Evolutionary conservation across 2,113 vertebrate genomes (phyloP), one percentile per base, ranked within the genome.

Genomic region (Meles meles): DNA sequence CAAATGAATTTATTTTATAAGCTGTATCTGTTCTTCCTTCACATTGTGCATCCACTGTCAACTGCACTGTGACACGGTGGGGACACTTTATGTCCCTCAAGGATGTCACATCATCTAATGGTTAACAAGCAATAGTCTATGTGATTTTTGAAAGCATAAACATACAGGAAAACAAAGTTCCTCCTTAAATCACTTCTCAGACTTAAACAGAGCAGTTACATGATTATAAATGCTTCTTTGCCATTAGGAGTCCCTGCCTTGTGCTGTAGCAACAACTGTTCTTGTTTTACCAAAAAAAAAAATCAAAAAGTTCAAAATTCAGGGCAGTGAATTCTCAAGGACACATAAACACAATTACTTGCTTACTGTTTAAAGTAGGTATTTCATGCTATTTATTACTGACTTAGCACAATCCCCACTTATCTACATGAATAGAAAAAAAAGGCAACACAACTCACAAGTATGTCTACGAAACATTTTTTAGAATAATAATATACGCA

Each of bases 361-460:
- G 87, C 67, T 97, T 86, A 98, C 93, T 97, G 80, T 69, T 57
- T 90, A 97, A 94, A 85, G 81, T 7, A 1, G 80, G 34, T 96
- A 89, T 89, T 90, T 96, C 98, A 98, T 96, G 94, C 74, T 98
- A 98, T 98, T 98, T 98, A 95, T 98, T 98, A 97, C 97, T 97
- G 97, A 98, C 96, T 97, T 90, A 91, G 97, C 98, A 98, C 96
- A 98, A 98, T 98, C 98, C 98, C 98, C 97, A 97, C 25, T 98
- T 98, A 98, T 96, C 87, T 97, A 81, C 61, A 37, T 93, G 93
- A 97, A 98, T 69, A 84, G 7, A 52, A 39, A 65, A 25, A 77
- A 95, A 97, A 52, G 14, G 83, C 49, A 80, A 96, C 98, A 98
- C 97, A 97, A 96, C 97, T 98, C 37, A 74, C 15, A 14, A 17